Conservation (phyloP, 1,140 invertebrate genomes). For the Lethocerus indicus region DNA sequence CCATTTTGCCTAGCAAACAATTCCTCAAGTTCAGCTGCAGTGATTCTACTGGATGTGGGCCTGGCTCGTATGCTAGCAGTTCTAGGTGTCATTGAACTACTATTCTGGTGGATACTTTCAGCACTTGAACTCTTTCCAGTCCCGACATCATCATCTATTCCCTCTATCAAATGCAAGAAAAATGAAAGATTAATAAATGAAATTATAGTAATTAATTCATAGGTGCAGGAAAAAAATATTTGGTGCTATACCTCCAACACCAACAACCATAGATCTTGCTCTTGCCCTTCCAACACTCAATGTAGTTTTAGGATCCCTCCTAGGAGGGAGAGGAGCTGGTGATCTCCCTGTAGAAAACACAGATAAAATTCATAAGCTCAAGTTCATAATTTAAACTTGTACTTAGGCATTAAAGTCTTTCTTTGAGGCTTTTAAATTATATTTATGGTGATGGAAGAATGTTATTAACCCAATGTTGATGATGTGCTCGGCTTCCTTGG, state of each 20-base stretch:
- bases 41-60: conserved; percentile 70
- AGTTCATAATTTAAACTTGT: neutral
- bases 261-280: conserved; percentile 79
- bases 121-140: conserved; percentile 50
- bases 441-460: conserved; percentile 19
- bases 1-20: conserved; percentile 60
- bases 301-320: conserved; percentile 84
- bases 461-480: conserved; percentile 18
- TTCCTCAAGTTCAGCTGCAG: conserved; percentile 76
- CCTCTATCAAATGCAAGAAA: conserved; percentile 19
- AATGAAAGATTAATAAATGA: too few species aligned
- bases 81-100: conserved; percentile 41
- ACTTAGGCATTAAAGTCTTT: neutral
- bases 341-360: conserved; percentile 31
- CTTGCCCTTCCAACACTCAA: conserved; percentile 77
- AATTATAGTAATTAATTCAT: neutral
- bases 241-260: conserved; percentile 36
- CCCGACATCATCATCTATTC: conserved; percentile 34
- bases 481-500: conserved; percentile 34
- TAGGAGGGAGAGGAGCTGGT: conserved; percentile 65
- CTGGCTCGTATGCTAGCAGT: conserved; percentile 76
- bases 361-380: neutral
- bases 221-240: neutral
- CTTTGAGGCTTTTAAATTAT: neutral
- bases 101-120: conserved; percentile 50